Conservation (phyloP, 2,888 invertebrate species). For the Aplocera efformata region DNA sequence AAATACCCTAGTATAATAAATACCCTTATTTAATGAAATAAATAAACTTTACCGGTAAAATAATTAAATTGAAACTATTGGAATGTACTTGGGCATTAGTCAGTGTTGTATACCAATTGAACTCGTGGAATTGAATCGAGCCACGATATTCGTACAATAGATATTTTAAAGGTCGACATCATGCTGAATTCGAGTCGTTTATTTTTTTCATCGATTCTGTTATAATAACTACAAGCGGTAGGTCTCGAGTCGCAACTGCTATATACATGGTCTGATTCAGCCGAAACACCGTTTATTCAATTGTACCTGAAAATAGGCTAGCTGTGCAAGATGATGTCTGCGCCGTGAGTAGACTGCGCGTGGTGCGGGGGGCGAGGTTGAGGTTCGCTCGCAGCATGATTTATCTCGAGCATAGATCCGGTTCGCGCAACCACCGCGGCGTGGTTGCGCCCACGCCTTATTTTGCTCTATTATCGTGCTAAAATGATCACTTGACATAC, state of each 20-base stretch:
- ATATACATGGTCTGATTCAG: slow-evolving; percentile 23
- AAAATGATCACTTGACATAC: slow-evolving; percentile 61
- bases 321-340: slow-evolving; percentile 29
- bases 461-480: slow-evolving; percentile 66
- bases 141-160: slow-evolving; percentile 18
- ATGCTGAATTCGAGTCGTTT: slow-evolving; percentile 12
- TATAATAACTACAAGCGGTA: slow-evolving; percentile 12
- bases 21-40: no score
- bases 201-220: slow-evolving; percentile 9
- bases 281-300: slow-evolving; percentile 28
- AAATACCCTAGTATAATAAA: no score
- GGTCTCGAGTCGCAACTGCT: slow-evolving; percentile 10
- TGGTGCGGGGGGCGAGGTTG: slow-evolving; percentile 31
- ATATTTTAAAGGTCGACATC: slow-evolving; percentile 17
- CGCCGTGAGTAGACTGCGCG: slow-evolving; percentile 23
- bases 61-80: no score
- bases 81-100: slow-evolving; percentile 5
- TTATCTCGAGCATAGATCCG: slow-evolving; percentile 72
- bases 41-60: no score
- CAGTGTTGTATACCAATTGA: slow-evolving; percentile 1
- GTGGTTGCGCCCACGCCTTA: slow-evolving; percentile 64
- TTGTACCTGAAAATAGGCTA: slow-evolving; percentile 29
- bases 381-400: slow-evolving; percentile 56
- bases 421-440: slow-evolving; percentile 52
- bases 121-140: slow-evolving; percentile 15